A percentile compares a stretch with the other conserved stretches of the same genome.
These are phyloP conservation scores for Gymnoscelis rufifasciata DNA, from an alignment of 2,888 invertebrate genomes.

Conservation along the genomic window DNA sequence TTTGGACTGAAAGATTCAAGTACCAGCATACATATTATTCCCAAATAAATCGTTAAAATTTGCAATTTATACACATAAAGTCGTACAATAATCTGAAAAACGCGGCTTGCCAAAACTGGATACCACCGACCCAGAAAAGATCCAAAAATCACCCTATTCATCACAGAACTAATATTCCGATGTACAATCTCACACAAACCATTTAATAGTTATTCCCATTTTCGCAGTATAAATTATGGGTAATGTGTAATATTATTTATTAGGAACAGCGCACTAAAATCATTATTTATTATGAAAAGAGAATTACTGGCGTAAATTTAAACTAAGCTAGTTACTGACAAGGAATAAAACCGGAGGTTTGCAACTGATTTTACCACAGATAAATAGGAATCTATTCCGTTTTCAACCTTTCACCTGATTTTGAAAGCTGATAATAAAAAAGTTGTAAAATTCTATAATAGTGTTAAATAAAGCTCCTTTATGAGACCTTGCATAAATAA, in stretches of 20 bases:
- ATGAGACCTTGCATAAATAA: too few relatives aligned
- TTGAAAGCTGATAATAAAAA: too few relatives aligned
- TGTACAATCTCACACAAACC: slow-evolving; percentile 6
- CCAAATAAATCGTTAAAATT: neutral
- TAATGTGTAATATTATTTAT: slow-evolving; percentile 4
- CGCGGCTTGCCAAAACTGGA: slow-evolving; percentile 14
- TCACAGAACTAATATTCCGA: slow-evolving; percentile 16
- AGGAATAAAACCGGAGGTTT: neutral
- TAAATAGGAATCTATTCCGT: neutral
- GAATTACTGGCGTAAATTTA: neutral
- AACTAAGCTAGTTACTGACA: neutral
- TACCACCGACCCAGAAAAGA: slow-evolving; percentile 11
- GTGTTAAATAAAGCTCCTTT: too few relatives aligned
- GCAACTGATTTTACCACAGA: neutral
- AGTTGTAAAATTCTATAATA: too few relatives aligned
- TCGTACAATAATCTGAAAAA: slow-evolving; percentile 16
- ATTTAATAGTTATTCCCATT: slow-evolving; percentile 4
- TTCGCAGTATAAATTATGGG: slow-evolving; percentile 9
- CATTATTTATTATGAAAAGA: slow-evolving; percentile 1
- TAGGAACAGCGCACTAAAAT: slow-evolving; percentile 1
- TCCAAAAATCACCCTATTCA: slow-evolving; percentile 10
- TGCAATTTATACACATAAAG: neutral
- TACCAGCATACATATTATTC: too few relatives aligned
- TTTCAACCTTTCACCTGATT: neutral
- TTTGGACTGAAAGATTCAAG: too few relatives aligned